A percentile compares a stretch with the other conserved stretches of the same genome.
phyloP scores from a whole-genome alignment of 2,888 invertebrate species.

The Dryadula phaetusa region DNA sequence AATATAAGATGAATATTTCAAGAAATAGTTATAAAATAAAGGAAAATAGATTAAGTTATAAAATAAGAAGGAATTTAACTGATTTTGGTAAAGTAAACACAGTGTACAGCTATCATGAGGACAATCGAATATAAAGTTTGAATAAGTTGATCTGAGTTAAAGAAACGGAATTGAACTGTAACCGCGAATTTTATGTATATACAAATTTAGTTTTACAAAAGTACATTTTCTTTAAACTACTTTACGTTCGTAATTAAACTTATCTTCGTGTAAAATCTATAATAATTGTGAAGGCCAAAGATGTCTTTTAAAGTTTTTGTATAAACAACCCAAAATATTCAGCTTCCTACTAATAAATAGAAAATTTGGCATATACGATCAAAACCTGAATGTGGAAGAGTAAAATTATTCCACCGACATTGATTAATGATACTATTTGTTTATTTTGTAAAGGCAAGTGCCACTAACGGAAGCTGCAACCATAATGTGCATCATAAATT shows the following conservation, averaged over 20 bases:
- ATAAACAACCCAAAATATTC: too few species aligned
- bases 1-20: too few species aligned
- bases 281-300: too few species aligned
- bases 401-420: slow-evolving; percentile 27
- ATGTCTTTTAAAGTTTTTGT: too few species aligned
- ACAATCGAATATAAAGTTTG: not conserved
- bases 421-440: slow-evolving; percentile 32
- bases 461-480: slow-evolving; percentile 35
- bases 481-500: slow-evolving; percentile 40
- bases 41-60: too few species aligned
- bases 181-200: too few species aligned
- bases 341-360: not conserved
- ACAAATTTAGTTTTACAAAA: too few species aligned
- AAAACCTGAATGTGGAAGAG: slow-evolving; percentile 15
- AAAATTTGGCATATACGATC: not conserved
- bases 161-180: not conserved
- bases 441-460: slow-evolving; percentile 35
- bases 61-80: not conserved
- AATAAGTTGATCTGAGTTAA: not conserved
- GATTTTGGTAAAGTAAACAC: not conserved
- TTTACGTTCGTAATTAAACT: too few species aligned
- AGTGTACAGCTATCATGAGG: not conserved
- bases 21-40: too few species aligned
- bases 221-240: too few species aligned
- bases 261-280: too few species aligned